Evolutionary conservation across 2,113 vertebrate genomes (phyloP).

Genomic region (Empidonax traillii): DNA sequence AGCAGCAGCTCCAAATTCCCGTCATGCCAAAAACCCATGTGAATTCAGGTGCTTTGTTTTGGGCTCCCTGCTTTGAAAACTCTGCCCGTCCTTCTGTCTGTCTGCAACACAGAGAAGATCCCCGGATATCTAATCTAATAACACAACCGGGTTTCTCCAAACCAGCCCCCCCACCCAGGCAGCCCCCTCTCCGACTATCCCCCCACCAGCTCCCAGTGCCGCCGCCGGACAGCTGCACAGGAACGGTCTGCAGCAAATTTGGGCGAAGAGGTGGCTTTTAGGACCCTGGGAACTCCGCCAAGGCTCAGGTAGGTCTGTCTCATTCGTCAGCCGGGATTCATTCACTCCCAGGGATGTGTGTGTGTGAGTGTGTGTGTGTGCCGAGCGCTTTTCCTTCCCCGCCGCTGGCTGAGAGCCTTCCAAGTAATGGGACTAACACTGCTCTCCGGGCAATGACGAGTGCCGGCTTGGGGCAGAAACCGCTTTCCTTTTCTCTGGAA

Average conservation of each 20-base stretch:
- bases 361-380: not conserved
- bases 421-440: constrained; percentile 26
- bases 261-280: constrained; percentile 22
- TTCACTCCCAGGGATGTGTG: constrained; percentile 37
- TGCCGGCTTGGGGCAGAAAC: not conserved
- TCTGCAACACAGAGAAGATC: not conserved
- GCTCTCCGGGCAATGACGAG: constrained; percentile 24
- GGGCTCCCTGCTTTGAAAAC: not conserved
- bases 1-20: not conserved
- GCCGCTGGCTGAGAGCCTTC: not conserved
- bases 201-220: not conserved
- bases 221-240: not conserved
- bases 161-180: not conserved
- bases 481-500: not conserved
- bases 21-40: fast-evolving
- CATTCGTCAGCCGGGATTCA: constrained; percentile 52
- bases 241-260: not conserved
- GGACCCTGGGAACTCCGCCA: constrained; percentile 64
- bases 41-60: not conserved
- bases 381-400: constrained; percentile 18
- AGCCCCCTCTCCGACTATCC: fast-evolving
- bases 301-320: constrained; percentile 63
- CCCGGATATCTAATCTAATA: not conserved
- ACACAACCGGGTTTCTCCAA: not conserved
- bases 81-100: not conserved